These are phyloP conservation scores for Nyctereutes procyonoides DNA, from an alignment of 2,113 vertebrate species.

Conservation along the genomic window DNA sequence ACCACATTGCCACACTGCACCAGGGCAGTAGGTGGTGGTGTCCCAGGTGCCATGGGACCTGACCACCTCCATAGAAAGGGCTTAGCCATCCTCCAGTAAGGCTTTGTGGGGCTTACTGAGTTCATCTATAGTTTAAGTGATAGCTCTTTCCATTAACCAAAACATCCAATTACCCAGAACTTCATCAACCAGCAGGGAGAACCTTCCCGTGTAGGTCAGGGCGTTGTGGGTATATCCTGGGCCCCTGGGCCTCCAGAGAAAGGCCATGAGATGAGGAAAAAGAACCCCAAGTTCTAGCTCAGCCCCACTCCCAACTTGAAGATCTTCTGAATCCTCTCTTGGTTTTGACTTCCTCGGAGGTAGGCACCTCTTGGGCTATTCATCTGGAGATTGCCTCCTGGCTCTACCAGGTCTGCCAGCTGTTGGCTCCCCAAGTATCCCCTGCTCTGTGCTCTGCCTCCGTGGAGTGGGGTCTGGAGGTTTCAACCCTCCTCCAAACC, in stretches of 20 bases:
- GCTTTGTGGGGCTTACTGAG: neutral
- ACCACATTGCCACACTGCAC: neutral
- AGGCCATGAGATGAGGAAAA: neutral
- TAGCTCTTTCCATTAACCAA: neutral
- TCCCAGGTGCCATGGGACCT: neutral
- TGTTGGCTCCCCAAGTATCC: neutral
- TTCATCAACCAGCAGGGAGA: neutral
- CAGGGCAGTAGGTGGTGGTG: neutral
- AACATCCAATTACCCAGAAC: neutral
- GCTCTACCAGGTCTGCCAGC: neutral
- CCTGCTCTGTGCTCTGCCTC: neutral
- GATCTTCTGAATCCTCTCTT: neutral
- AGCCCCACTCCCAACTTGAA: neutral
- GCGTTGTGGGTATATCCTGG: neutral
- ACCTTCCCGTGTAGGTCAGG: neutral
- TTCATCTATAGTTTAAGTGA: neutral
- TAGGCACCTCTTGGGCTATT: neutral
- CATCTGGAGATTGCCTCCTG: neutral
- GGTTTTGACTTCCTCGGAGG: neutral
- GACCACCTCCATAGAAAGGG: neutral
- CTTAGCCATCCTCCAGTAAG: neutral
- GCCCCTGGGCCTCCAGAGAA: neutral
- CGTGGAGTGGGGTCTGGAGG: rapidly evolving
- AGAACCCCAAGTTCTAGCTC: neutral
- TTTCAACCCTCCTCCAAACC: neutral